Base-by-base conservation (phyloP, 2,888 invertebrate genomes). In the Glomeris marginata region DNA sequence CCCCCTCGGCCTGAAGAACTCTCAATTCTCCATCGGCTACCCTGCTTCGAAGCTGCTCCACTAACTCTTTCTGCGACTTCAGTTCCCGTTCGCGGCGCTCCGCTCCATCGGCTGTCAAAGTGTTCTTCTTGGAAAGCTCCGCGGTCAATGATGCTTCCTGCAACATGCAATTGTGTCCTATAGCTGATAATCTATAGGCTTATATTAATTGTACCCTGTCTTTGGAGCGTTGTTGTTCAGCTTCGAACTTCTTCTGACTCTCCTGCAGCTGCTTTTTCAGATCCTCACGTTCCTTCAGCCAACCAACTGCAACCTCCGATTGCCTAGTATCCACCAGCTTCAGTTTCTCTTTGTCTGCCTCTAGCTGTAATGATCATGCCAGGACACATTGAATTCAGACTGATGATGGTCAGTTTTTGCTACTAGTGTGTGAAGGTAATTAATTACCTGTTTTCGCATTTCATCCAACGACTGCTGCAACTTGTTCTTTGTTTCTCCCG, bases 211-310 rank as follows among this genome's bases (percentile, higher is more conserved):
- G 28, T 28, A 28, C 28, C 28, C 28, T 28, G 28, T 28, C 28
- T 8, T 28, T 3, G 8, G 28, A 28, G 28, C 59, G 53, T 18
- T 54, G 45, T 43, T 60, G 58, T 20, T 54, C 47, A 33, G 60
- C 58, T 20, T 61, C 58, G 2, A 54, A 54, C 40, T 55, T 55
- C 45, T 50, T 54, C 38, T 54, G 57, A 34, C 56, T 45, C 18
- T 60, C 60, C 11, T 56, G 53, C 38, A 61, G 47, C 34, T 56
- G 55, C 42, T 58, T 57, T 51, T 60, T 63, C 47, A 63, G 51
- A 40, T 62, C 62, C 20, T 62, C 62, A 13, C 61, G 53, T 49
- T 63, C 63, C 42, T 59, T 60, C 34, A 58, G 55, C 62, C 62
- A 63, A 8, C 58, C 57, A 20, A 57, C 53, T 8, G 60, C 56